These are phyloP conservation scores for Machaerirhynchus nigripectus DNA, from an alignment of 2,113 vertebrate species.

Conservation along the genomic window DNA sequence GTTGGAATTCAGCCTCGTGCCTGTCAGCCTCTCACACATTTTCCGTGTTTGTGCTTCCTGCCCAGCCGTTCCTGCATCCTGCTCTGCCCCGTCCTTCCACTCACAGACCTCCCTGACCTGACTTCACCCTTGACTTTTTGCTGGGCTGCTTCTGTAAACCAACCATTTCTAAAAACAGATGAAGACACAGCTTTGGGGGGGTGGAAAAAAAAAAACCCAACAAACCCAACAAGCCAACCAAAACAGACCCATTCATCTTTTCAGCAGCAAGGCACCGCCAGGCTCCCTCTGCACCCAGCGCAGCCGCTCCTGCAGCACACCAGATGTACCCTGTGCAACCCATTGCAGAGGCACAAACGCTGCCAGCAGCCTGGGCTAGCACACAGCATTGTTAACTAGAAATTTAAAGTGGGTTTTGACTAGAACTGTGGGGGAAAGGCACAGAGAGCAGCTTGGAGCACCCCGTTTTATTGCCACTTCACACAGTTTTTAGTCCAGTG, in stretches of 20 bases:
- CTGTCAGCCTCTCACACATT: not conserved
- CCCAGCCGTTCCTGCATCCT: not conserved
- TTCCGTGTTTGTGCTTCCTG: not conserved
- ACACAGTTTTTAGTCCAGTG: fast-evolving
- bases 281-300: not conserved
- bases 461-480: fast-evolving
- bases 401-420: not conserved
- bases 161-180: not conserved
- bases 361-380: not conserved
- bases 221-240: not conserved
- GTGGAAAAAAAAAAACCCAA: fast-evolving
- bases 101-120: not conserved
- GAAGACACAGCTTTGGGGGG: not conserved
- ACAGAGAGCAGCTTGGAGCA: not conserved
- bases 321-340: not conserved
- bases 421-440: not conserved
- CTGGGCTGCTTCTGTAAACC: slow-evolving; percentile 7
- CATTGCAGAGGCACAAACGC: not conserved
- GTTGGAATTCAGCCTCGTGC: not conserved
- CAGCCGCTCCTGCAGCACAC: not conserved
- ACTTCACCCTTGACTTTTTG: slow-evolving; percentile 18
- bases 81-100: not conserved
- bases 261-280: not conserved
- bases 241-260: not conserved
- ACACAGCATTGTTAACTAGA: fast-evolving